Percentiles rank a stretch among this genome's conserved stretches.
Conservation (phyloP, 2,888 invertebrate genomes). For the Hirtodrosophila confusa region DNA sequence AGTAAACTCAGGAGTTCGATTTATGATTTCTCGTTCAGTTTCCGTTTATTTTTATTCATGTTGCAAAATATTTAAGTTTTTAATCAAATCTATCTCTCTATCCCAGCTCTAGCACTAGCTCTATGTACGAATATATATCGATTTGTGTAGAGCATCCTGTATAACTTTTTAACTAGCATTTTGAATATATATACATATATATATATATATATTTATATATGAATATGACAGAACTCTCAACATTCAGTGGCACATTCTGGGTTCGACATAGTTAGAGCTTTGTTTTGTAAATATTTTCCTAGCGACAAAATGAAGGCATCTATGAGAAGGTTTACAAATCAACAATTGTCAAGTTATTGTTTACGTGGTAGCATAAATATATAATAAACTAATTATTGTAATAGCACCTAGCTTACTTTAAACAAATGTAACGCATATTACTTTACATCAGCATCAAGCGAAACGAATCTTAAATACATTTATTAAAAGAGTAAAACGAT, state of each 20-base stretch:
- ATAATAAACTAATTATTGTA: conserved; percentile 48
- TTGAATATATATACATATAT: conserved; percentile 1
- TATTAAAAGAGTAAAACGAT: conserved; percentile 20
- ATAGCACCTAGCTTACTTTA: conserved; percentile 74
- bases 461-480: conserved; percentile 60
- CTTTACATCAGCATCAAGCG: conserved; percentile 64
- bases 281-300: conserved; percentile 71
- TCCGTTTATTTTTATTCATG: conserved; percentile 23
- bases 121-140: conserved; percentile 11
- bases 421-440: conserved; percentile 69
- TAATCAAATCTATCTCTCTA: conserved; percentile 7
- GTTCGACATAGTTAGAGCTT: conserved; percentile 46
- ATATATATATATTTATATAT: conserved; percentile 6
- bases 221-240: conserved; percentile 33
- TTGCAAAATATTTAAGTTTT: conserved; percentile 11
- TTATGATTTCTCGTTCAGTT: conserved; percentile 54
- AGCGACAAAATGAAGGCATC: conserved; percentile 63
- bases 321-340: conserved; percentile 40
- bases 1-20: conserved; percentile 70
- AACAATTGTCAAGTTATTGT: conserved; percentile 50
- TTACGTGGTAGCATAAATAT: conserved; percentile 72
- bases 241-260: conserved; percentile 50
- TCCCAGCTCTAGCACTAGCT: conserved; percentile 14
- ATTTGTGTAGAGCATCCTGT: conserved; percentile 22
- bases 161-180: conserved; percentile 32